Evolutionary conservation across 2,888 invertebrate species (phyloP), one percentile per base, ranked within the genome.

Genomic region (Rotaria magnacalcarata): DNA sequence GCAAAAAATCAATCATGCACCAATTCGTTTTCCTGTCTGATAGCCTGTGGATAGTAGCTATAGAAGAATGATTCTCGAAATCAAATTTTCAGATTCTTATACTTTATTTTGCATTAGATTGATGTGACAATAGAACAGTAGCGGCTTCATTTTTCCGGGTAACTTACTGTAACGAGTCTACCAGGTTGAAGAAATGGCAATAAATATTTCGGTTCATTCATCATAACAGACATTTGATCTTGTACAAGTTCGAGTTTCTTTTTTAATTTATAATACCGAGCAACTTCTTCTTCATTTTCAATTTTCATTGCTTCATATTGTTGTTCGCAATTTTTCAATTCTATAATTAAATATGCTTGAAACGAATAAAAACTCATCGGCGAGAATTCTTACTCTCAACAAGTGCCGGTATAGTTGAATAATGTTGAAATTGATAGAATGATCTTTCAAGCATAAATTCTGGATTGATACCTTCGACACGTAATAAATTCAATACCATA

Each of bases 381-480:
- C 3, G 16, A 6, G 0, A 14, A 41, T 2, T 11, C 60, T 16
- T 87, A 90, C 88, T 96, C 94, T 89, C 95, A 94, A 47, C 16
- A 24, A 97, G 93, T 80, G 94, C 94, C 0, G 99, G 99, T 89
- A 99, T 96, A 27, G 94, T 93, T 0, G 96, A 94, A 92, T 97
- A 97, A 92, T 98, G 99, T 92, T 99, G 99, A 90, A 99, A 99
- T 92, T 99, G 99, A 92, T 94, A 97, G 92, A 99, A 99, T 89
- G 97, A 97, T 88, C 97, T 93, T 90, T 98, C 97, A 90, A 99
- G 92, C 96, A 99, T 98, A 90, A 96, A 99, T 91, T 99, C 97
- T 0, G 99, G 99, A 92, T 99, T 98, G 86, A 99, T 97, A 92
- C 97, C 99, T 91, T 99, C 99, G 0, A 99, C 99, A 88, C 99